Conservation (phyloP, 1,140 invertebrate species). For the Drosophila sturtevanti region DNA sequence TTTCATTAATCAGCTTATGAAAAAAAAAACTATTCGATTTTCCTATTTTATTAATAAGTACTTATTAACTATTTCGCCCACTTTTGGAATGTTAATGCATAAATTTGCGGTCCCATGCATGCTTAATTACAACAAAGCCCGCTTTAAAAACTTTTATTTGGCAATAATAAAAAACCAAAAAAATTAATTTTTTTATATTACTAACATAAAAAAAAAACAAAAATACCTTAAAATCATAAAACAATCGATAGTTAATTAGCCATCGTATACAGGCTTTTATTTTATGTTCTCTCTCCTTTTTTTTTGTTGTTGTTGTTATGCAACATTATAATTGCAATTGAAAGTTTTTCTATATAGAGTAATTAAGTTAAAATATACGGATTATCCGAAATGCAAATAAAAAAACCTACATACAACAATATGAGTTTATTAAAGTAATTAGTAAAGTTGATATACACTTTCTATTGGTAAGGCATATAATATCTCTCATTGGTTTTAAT, state of each 20-base stretch:
- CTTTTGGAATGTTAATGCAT: conserved; percentile 57
- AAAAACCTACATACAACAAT: conserved; percentile 10
- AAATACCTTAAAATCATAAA: conserved; percentile 30
- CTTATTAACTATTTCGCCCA: conserved; percentile 1
- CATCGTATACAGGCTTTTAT: conserved; percentile 22
- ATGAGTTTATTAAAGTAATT: conserved; percentile 15
- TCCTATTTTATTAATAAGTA: conserved; percentile 47
- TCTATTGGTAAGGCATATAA: too few species aligned
- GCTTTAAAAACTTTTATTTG: conserved; percentile 52
- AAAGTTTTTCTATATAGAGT: conserved; percentile 23
- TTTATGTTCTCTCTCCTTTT: not conserved
- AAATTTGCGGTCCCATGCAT: conserved; percentile 73
- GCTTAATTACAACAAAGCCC: conserved; percentile 64
- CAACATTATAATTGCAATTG: conserved; percentile 44
- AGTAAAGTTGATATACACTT: not conserved
- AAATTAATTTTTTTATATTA: not conserved
- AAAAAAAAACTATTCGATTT: conserved; percentile 28
- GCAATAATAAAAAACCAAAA: not conserved
- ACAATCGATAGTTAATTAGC: conserved; percentile 77
- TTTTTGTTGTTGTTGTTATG: not conserved
- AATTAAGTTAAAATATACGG: conserved; percentile 34
- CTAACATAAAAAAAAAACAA: conserved; percentile 18
- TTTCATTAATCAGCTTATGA: conserved; percentile 65
- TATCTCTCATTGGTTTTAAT: too few species aligned
- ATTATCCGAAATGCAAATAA: conserved; percentile 6